A percentile compares a stretch with the other conserved stretches of the same genome.
Evolutionary conservation across 2,888 invertebrate genomes (phyloP).

Genomic region (Phorcus lineatus): DNA sequence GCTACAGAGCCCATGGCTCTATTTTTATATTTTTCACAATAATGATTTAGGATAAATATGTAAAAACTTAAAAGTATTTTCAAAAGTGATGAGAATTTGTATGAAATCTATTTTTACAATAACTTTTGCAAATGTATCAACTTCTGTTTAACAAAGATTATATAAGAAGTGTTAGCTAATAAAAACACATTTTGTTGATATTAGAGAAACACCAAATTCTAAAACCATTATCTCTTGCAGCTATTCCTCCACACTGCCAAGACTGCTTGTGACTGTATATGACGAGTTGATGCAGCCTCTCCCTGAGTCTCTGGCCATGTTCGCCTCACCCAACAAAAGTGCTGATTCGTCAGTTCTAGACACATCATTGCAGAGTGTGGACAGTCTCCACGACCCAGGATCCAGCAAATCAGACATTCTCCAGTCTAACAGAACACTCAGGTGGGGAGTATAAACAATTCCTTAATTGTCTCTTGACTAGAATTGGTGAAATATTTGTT

Average conservation of each 20-base stretch:
- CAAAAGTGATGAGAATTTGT: too few species aligned
- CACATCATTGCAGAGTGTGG: conserved; percentile 35
- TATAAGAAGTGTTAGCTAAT: too few species aligned
- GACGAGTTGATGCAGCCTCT: conserved; percentile 68
- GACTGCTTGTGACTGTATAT: conserved; percentile 60
- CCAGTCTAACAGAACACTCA: conserved; percentile 14
- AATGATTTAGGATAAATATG: too few species aligned
- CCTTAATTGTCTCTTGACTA: neutral
- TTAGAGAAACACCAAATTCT: too few species aligned
- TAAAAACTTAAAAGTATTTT: too few species aligned
- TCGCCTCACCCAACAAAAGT: conserved; percentile 54
- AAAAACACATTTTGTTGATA: too few species aligned
- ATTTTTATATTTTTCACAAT: too few species aligned
- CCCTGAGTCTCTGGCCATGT: conserved; percentile 55
- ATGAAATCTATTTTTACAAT: too few species aligned
- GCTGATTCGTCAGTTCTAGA: conserved; percentile 47
- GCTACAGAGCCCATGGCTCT: too few species aligned
- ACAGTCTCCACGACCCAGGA: neutral
- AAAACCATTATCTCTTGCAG: conserved; percentile 38
- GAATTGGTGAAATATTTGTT: too few species aligned
- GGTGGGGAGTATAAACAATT: neutral
- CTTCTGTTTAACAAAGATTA: too few species aligned
- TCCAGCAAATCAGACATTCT: conserved; percentile 11
- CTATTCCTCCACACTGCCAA: conserved; percentile 56
- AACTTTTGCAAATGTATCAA: too few species aligned